A percentile compares a stretch with the other conserved stretches of the same genome.
phyloP scores from a whole-genome alignment of 2,888 invertebrate genomes.

The Euzophera pinguis region DNA sequence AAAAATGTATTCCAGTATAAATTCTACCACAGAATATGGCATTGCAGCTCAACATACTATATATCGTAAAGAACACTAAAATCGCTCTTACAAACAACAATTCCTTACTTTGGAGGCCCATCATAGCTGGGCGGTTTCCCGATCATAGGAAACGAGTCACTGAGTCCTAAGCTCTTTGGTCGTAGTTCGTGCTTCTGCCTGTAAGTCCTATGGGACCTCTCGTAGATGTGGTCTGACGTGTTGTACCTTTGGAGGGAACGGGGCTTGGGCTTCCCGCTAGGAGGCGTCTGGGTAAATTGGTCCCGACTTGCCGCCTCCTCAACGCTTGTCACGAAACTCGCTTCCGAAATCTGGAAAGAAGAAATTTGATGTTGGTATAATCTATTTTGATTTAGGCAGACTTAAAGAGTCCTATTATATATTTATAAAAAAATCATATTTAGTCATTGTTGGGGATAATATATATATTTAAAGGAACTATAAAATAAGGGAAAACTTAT shows the following conservation, averaged over 20 bases:
- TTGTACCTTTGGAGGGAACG: conserved; percentile 76
- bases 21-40: no score
- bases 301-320: conserved; percentile 60
- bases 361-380: not conserved
- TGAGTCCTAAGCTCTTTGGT: conserved; percentile 60
- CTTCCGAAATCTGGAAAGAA: conserved; percentile 63
- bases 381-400: not conserved
- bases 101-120: conserved; percentile 24
- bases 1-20: no score
- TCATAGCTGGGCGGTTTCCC: conserved; percentile 66
- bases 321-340: conserved; percentile 71
- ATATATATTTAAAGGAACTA: no score
- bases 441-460: no score
- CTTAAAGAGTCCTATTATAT: no score
- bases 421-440: no score
- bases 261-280: conserved; percentile 66
- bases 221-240: conserved; percentile 75
- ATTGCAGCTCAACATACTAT: no score
- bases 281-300: conserved; percentile 73
- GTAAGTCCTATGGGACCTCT: conserved; percentile 45
- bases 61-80: not conserved
- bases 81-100: not conserved
- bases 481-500: no score
- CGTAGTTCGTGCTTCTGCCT: conserved; percentile 46
- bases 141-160: conserved; percentile 63